Percentiles rank a stretch among this genome's conserved stretches.
phyloP scores from a whole-genome alignment of 2,797 vertebrate genomes.

The Orientallactaga sibirica region DNA sequence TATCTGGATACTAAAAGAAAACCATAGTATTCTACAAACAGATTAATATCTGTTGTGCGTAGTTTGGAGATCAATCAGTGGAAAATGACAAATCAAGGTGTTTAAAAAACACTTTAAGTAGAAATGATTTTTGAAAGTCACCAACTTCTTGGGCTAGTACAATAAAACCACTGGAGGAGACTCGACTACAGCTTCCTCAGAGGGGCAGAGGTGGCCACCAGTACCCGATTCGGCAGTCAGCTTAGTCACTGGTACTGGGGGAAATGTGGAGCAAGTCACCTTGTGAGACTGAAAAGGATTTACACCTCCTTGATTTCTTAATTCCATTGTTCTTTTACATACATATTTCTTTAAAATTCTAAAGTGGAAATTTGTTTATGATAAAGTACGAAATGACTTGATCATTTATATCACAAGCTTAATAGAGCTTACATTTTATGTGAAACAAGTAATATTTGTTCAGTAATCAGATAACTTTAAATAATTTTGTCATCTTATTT shows the following conservation, averaged over 20 bases:
- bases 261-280: constrained; percentile 11
- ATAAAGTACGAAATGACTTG: constrained; percentile 78
- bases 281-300: constrained; percentile 27
- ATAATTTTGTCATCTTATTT: constrained; percentile 42
- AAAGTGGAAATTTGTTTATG: constrained; percentile 80
- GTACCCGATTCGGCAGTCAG: background rate
- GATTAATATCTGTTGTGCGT: constrained; percentile 59
- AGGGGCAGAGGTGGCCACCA: background rate
- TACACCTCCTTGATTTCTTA: constrained; percentile 53
- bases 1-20: constrained; percentile 34
- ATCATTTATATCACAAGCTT: constrained; percentile 85
- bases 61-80: constrained; percentile 58
- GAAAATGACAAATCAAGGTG: constrained; percentile 62
- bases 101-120: constrained; percentile 61
- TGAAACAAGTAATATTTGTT: constrained; percentile 76
- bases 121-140: constrained; percentile 23
- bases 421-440: constrained; percentile 81
- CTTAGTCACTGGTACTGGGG: background rate
- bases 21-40: constrained; percentile 29
- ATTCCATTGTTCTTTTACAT: constrained; percentile 70
- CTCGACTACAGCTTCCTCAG: background rate
- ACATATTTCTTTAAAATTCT: constrained; percentile 77
- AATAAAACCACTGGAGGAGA: background rate
- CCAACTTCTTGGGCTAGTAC: background rate
- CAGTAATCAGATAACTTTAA: constrained; percentile 53